Evolutionary conservation across 2,113 vertebrate species (phyloP), one percentile per base, ranked within the genome.

Genomic region (Rhinopithecus roxellana): DNA sequence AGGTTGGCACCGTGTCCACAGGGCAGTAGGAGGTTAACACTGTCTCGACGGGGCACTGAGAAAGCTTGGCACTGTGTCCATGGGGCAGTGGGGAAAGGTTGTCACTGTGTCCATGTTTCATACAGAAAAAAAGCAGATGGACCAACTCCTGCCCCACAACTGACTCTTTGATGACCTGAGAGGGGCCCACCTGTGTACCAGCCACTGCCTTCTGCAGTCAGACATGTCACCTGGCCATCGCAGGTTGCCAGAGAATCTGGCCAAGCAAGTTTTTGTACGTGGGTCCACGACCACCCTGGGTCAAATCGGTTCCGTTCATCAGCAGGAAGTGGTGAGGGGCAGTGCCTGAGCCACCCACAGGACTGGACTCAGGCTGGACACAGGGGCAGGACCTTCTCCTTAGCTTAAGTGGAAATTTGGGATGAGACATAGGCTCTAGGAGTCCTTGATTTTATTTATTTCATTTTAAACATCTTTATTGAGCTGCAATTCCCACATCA

Each of bases 311-410:
- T n/a, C 38, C 32, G 8, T 79, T 5, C 3, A 4, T 89, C 40
- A 52, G 35, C 35, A 43, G 23, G 27, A 12, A 52, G 0, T 9
- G 20, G 55, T 20, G 27, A 1, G 1, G 0, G 59, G 32, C 25
- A 6, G 1, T 6, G 32, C 18, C 8, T 74, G 12, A 43, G 52
- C 40, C 59, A 18, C 32, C 52, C 3, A 20, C 59, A 3, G 23
- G 17, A 25, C 22, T 20, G 16, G 17, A 27, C 14, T 2, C 11
- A 1, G 4, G 3, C 0, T 0, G 27, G 64, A 22, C 27, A 13
- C 10, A n/a, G 43, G 43, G 17, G 3, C 9, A 14, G n/a, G 17
- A 10, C 6, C 6, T 13, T 18, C 14, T 32, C 48, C 69, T 2
- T 9, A 30, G 3, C 3, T 5, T 32, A 25, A n/a, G 14, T 17